Base-by-base conservation (phyloP, 2,113 vertebrate species). In the Oryzias javanicus region DNA sequence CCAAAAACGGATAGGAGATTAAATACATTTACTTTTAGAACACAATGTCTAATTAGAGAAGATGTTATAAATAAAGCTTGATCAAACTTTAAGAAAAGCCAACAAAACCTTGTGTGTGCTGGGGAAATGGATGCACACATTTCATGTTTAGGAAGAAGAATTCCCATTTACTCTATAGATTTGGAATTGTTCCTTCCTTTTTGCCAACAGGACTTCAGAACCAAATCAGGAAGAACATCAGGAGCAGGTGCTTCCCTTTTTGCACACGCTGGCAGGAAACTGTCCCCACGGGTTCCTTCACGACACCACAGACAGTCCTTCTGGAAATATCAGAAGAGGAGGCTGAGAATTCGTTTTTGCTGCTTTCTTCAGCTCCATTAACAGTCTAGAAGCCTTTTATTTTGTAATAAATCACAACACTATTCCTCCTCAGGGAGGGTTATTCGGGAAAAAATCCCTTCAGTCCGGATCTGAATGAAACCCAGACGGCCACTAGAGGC, bases 161-260 rank as follows among this genome's bases (percentile, higher is more conserved):
- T 60, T 55, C 59, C 70, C 24, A 55, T 19, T 52, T 20, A 24
- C 6, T 4, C 10, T 22, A 4, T 20, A 65, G 55, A 48, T 22
- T 50, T 27, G 46, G 25, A 64, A 5, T 60, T 41, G 47, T 82
- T 83, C 69, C 80, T 78, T 70, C 56, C 65, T 19, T 24, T 13
- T 52, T 46, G 44, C n/a, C 40, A 42, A 70, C 25, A 35, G 29
- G 41, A 60, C 22, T 55, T 70, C 54, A 55, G 16, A 53, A 69
- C 67, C 41, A n/a, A 60, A 65, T 64, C 60, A 22, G 47, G 40
- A 69, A 78, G 79, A 81, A 68, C 75, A 57, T 35, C 25, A 14
- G 48, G 49, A 55, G 87, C 81, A 87, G 87, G 78, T 87, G 87
- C 58, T 87, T 89, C 87, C 80, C 79, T 54, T 65, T 13, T 42